Base-by-base conservation (phyloP, 2,113 vertebrate species). In the Rhinoderma darwinii region DNA sequence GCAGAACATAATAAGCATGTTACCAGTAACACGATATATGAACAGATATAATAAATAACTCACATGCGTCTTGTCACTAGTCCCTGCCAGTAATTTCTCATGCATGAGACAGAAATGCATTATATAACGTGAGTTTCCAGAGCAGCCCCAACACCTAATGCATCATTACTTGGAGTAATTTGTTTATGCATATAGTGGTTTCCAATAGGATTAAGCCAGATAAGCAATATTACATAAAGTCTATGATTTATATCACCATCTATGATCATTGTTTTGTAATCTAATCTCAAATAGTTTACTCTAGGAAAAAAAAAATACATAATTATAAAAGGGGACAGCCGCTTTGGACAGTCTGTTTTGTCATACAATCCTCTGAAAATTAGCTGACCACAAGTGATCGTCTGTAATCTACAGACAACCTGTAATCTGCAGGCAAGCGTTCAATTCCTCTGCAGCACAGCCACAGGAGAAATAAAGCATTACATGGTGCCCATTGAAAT, bases 141-240 rank as follows among this genome's bases (percentile, higher is more conserved):
- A 68, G 22, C 30, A 66, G 61, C n/a, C 73, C 43, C 41, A 84
- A 18, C 39, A 20, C 30, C 37, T 84, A 39, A 84, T 84, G 72
- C 44, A 75, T 73, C 82, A 63, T 77, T 75, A 77, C 84, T n/a
- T 32, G 56, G 83, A 56, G 54, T 85, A 7, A 77, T 85, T 85
- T 85, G 39, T 66, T 85, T 85, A 73, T 61, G 54, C 47, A 30
- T 35, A 76, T 75, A 35, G 37, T 30, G 47, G 44, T 77, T 85
- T 76, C 54, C 54, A 85, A 41, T 47, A 76, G 73, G 37, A 77
- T 85, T 77, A 85, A 76, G 39, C 54, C 18, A 41, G 39, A 63
- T 85, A 75, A 63, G 73, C 25, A 44, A 35, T 59, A 22, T 74
- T 50, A 37, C 73, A 85, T 75, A 77, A 30, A 39, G 25, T 73